Conservation (phyloP, 2,888 invertebrate genomes). For the Apodemia zela region DNA sequence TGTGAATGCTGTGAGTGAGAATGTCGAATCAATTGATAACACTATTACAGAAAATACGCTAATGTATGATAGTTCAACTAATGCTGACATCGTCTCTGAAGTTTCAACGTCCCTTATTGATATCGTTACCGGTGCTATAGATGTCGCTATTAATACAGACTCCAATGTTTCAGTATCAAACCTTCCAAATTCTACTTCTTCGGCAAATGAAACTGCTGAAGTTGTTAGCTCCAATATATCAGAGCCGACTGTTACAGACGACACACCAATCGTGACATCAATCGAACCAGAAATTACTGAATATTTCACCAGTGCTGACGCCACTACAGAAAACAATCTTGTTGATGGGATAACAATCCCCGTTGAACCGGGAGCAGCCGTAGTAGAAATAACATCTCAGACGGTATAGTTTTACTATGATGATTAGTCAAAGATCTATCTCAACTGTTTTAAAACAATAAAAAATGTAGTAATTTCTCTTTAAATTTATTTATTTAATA, state of each 20-base stretch:
- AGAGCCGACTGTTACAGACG: background rate
- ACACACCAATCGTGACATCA: background rate
- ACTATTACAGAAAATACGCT: background rate
- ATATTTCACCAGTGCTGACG: slow-evolving; percentile 19
- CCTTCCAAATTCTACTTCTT: slow-evolving; percentile 19
- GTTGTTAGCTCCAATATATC: slow-evolving; percentile 6
- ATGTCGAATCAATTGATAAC: background rate
- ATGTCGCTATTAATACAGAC: slow-evolving; percentile 14
- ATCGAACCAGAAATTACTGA: slow-evolving; percentile 6
- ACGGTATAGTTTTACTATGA: slow-evolving; percentile 28
- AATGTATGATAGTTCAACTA: background rate
- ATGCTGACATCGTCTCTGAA: background rate
- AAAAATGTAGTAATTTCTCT: slow-evolving; percentile 1
- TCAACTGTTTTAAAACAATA: background rate
- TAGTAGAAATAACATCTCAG: slow-evolving; percentile 56
- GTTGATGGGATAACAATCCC: slow-evolving; percentile 37
- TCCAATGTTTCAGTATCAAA: slow-evolving; percentile 16
- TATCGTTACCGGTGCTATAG: slow-evolving; percentile 15
- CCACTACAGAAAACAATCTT: slow-evolving; percentile 22
- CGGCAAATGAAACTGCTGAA: slow-evolving; percentile 16
- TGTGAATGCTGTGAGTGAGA: background rate
- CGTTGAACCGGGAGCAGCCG: slow-evolving; percentile 51
- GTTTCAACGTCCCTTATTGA: slow-evolving; percentile 16
- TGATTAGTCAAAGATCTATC: background rate
- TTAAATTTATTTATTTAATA: slow-evolving; percentile 11